These are phyloP conservation scores for Engraulis encrasicolus DNA, from an alignment of 2,113 vertebrate species.

Conservation along the genomic window DNA sequence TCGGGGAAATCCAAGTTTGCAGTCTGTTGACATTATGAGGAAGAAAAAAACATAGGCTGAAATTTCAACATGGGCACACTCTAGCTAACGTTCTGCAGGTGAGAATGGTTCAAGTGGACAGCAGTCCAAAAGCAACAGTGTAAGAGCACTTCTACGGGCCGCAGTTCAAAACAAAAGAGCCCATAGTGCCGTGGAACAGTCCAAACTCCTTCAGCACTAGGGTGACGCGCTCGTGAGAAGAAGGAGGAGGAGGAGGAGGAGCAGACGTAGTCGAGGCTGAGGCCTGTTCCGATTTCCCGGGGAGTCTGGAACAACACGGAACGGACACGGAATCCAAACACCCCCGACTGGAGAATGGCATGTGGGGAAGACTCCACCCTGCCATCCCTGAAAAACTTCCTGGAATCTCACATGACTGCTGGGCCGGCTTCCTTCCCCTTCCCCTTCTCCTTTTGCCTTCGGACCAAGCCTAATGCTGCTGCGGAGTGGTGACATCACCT, in stretches of 20 bases:
- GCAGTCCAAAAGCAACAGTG: background rate
- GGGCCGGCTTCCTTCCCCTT: background rate
- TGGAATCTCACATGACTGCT: conserved; percentile 17
- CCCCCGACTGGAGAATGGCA: conserved; percentile 12
- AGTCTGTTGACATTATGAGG: background rate
- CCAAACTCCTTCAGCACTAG: background rate
- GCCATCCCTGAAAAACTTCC: conserved; percentile 13
- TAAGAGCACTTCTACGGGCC: too few relatives aligned
- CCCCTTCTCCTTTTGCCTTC: too few relatives aligned
- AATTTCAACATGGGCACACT: background rate
- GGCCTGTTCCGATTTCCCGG: background rate
- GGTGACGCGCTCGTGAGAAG: background rate
- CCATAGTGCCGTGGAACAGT: too few relatives aligned
- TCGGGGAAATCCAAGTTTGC: background rate
- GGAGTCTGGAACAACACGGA: conserved; percentile 15
- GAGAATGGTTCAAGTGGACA: background rate
- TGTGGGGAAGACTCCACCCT: conserved; percentile 10
- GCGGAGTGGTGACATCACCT: background rate
- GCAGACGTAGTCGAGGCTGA: too few relatives aligned
- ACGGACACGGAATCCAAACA: background rate
- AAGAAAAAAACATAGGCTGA: background rate
- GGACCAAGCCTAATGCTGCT: too few relatives aligned
- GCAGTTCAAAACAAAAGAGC: background rate
- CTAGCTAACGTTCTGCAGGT: background rate
- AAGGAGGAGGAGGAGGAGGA: too few relatives aligned